phyloP scores from a whole-genome alignment of 2,113 vertebrate genomes.

The Plecturocebus donacophilus region DNA sequence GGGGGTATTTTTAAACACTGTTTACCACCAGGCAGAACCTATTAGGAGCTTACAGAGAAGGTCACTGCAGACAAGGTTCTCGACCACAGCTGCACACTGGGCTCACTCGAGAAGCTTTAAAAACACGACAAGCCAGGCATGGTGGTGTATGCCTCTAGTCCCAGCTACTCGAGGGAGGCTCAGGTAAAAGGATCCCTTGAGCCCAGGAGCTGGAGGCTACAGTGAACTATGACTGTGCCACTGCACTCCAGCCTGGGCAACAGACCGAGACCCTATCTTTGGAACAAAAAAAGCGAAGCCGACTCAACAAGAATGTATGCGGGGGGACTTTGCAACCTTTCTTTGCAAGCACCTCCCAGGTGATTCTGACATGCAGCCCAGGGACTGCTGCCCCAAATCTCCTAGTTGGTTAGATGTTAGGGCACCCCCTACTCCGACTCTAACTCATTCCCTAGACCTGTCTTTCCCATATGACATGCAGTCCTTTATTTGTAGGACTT shows the following conservation, averaged over 20 bases:
- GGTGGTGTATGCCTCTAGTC: too few relatives aligned
- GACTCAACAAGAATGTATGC: not conserved
- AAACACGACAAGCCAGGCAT: not conserved
- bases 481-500: constrained; percentile 5
- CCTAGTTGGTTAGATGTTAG: not conserved
- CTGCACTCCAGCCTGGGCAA: too few relatives aligned
- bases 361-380: not conserved
- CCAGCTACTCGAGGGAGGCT: too few relatives aligned
- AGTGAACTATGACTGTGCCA: too few relatives aligned
- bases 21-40: not conserved
- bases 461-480: not conserved
- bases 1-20: not conserved
- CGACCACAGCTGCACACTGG: not conserved
- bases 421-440: rapidly evolving
- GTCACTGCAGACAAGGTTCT: not conserved
- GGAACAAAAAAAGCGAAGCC: too few relatives aligned
- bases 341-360: not conserved
- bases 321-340: not conserved
- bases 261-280: too few relatives aligned
- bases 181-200: too few relatives aligned
- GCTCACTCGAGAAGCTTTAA: not conserved
- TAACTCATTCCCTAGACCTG: not conserved
- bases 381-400: not conserved
- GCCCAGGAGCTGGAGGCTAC: too few relatives aligned
- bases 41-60: not conserved